Conservation (phyloP, 2,888 invertebrate genomes). For the Tipula unca region DNA sequence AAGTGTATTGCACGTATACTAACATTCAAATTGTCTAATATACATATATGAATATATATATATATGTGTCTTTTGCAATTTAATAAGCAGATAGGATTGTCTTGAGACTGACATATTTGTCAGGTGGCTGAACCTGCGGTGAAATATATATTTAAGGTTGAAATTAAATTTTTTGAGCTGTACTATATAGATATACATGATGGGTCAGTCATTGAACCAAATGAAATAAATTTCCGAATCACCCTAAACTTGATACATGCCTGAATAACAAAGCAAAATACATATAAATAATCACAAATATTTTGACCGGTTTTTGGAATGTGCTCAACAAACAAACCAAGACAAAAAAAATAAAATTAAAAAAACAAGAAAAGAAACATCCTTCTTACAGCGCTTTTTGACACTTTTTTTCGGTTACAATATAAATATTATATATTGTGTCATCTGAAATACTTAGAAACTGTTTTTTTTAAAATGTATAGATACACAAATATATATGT, state of each 20-base stretch:
- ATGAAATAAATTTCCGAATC: background rate
- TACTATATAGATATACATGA: too few relatives aligned
- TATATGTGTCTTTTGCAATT: too few relatives aligned
- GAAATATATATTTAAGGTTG: too few relatives aligned
- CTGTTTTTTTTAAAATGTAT: background rate
- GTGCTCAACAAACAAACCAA: conserved; percentile 1
- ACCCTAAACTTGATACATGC: background rate
- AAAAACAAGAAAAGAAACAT: background rate
- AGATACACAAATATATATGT: background rate
- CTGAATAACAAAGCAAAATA: background rate
- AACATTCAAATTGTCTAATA: too few relatives aligned
- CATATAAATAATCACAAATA: background rate
- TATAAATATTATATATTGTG: background rate
- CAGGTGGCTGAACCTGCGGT: too few relatives aligned
- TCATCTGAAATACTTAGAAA: background rate
- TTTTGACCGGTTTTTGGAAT: conserved; percentile 14
- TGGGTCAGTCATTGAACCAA: too few relatives aligned
- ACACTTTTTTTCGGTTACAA: background rate
- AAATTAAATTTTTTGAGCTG: too few relatives aligned
- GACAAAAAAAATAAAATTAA: background rate
- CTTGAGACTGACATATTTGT: too few relatives aligned
- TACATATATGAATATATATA: too few relatives aligned
- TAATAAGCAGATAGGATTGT: too few relatives aligned
- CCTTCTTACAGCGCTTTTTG: background rate
- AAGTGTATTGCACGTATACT: too few relatives aligned